Percentiles rank a stretch among this genome's conserved stretches.
Conservation (phyloP, 2,888 invertebrate species). For the Acanthosepion lycidas region DNA sequence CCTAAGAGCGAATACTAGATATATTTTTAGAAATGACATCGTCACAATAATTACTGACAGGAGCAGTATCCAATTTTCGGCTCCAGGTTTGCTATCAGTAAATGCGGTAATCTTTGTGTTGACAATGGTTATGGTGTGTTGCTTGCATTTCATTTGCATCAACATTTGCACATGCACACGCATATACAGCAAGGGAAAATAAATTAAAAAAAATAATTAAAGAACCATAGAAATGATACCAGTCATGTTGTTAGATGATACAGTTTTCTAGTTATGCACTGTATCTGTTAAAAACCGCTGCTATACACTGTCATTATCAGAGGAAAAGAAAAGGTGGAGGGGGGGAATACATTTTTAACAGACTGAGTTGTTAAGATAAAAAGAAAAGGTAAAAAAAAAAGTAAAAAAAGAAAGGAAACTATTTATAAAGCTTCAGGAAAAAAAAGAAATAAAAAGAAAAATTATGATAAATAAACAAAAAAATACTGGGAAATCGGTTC, state of each 20-base stretch:
- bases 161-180: not conserved
- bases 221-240: not conserved
- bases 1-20: not conserved
- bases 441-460: not conserved
- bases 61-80: not conserved
- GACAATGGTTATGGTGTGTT: not conserved
- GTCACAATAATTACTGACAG: not conserved
- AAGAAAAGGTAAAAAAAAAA: not conserved
- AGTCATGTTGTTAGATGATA: not conserved
- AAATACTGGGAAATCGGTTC: not conserved
- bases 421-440: not conserved
- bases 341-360: not conserved
- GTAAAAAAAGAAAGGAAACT: not conserved
- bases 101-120: not conserved
- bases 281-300: not conserved
- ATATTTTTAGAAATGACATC: conserved; percentile 3
- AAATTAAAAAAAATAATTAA: too few relatives aligned
- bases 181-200: not conserved
- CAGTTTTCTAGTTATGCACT: not conserved
- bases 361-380: not conserved
- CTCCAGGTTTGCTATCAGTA: not conserved
- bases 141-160: not conserved
- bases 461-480: not conserved
- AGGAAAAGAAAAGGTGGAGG: not conserved
- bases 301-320: not conserved